Evolutionary conservation across 2,797 vertebrate species (phyloP).

Genomic region (Gymnoscopelus braueri): DNA sequence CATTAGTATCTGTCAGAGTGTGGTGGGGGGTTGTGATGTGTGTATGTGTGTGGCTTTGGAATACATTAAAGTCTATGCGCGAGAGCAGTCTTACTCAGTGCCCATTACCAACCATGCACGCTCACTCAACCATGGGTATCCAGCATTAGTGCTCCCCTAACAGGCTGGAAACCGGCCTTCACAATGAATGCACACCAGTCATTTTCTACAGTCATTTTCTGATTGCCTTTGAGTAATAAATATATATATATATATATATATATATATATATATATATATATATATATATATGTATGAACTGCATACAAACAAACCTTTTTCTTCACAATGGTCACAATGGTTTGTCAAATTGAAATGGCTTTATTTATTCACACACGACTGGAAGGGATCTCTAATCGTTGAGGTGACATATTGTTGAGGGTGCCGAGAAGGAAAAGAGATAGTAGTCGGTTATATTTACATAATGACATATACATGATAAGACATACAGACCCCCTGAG

Average conservation of each 20-base stretch:
- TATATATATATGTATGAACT: too few species aligned
- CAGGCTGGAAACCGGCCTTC: constrained; percentile 17
- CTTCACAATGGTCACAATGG: not conserved
- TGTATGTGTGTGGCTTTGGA: constrained; percentile 33
- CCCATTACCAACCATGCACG: constrained; percentile 13
- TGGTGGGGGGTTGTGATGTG: not conserved
- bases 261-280: too few species aligned
- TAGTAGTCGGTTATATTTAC: not conserved
- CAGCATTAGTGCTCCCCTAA: constrained; percentile 11
- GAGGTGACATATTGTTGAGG: constrained; percentile 3
- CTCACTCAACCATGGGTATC: constrained; percentile 12
- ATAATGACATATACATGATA: too few species aligned
- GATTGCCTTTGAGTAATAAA: too few species aligned
- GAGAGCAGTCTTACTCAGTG: constrained; percentile 29
- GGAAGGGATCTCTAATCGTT: not conserved
- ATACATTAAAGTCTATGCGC: constrained; percentile 38
- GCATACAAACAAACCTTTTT: not conserved
- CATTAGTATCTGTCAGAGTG: constrained; percentile 47
- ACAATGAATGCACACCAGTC: constrained; percentile 21
- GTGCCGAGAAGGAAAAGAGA: not conserved
- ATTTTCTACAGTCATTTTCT: not conserved
- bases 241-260: too few species aligned
- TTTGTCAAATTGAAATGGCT: not conserved
- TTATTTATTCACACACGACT: constrained; percentile 1
- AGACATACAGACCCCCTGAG: too few species aligned